Evolutionary conservation across 1,140 invertebrate genomes (phyloP), one percentile per base, ranked within the genome.

Genomic region (Orchesella cincta): DNA sequence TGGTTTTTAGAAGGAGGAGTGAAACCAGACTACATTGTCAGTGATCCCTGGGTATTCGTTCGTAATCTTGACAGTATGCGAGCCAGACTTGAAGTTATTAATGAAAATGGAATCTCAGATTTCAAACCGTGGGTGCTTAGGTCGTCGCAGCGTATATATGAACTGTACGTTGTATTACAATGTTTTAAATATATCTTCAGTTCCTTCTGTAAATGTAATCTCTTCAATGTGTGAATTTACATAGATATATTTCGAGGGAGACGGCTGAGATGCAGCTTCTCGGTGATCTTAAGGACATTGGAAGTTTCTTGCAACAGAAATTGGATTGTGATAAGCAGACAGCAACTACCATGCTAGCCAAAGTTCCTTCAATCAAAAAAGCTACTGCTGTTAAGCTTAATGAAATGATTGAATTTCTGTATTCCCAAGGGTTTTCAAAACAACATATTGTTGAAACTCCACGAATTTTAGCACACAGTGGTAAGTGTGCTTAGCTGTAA

Each of bases 101-200:
- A 85, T 79, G 76, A 83, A 26, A 84, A 85, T 23, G 85, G 87
- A 23, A 83, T 88, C 28, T 83, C 83, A 39, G 85, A 84, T 74
- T 82, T 88, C 3, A 89, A 88, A 84, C 88, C 88, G 0, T 89
- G 88, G 88, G 88, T 89, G 87, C 83, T 89, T 14, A 83, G 88
- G 26, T 88, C 85, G 72, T 83, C 85, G 2, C 83, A 84, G 62
- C 81, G 85, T 3, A 36, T 35, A 2, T 79, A 79, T 35, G 31
- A 73, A 0, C 71, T 33, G 79, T 80, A 26, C 31, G 64, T 73
- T 8, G 82, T 85, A 71, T 82, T 85, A 64, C 12, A 64, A 8
- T 26, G 23, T 31, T 26, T 26, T 64, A 8, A 64, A 64, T 64
- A 26, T 26, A 26, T 64, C 57, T 64, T 64, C 5, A 64, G 12